Evolutionary conservation across 2,888 invertebrate genomes (phyloP).

Genomic region (Theodoxus fluviatilis): DNA sequence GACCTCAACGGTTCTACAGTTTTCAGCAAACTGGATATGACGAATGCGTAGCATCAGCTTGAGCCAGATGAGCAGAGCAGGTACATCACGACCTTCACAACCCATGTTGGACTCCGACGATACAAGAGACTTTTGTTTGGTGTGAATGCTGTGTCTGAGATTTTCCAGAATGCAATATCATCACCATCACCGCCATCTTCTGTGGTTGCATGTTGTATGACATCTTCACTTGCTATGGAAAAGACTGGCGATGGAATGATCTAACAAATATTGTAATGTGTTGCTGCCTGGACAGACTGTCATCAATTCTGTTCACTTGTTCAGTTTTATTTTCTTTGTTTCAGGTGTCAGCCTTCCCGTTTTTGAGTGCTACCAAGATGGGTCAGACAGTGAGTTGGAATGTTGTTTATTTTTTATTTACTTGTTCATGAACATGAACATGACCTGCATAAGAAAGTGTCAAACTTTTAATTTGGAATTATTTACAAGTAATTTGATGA

Average conservation of each 20-base stretch:
- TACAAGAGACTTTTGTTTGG: no score
- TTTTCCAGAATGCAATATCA: no score
- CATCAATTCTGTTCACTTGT: not conserved
- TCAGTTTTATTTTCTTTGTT: slow-evolving; percentile 37
- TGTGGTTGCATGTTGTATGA: no score
- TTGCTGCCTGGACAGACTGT: not conserved
- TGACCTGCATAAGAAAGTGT: not conserved
- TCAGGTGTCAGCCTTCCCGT: slow-evolving; percentile 93
- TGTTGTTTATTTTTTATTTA: not conserved
- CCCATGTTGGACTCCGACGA: no score
- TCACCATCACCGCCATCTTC: no score
- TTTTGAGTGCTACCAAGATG: slow-evolving; percentile 93
- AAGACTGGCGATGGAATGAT: not conserved
- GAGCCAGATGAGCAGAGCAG: no score
- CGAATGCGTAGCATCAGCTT: no score
- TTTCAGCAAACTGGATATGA: no score
- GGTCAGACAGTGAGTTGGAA: slow-evolving; percentile 77
- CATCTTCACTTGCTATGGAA: not conserved
- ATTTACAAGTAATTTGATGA: slow-evolving; percentile 4
- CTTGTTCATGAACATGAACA: not conserved
- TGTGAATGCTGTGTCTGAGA: no score
- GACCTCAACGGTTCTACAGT: no score
- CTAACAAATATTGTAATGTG: not conserved
- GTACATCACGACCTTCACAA: no score
- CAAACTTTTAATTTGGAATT: not conserved